phyloP scores from a whole-genome alignment of 1,140 invertebrate species.

The Vanessa tameamea region DNA sequence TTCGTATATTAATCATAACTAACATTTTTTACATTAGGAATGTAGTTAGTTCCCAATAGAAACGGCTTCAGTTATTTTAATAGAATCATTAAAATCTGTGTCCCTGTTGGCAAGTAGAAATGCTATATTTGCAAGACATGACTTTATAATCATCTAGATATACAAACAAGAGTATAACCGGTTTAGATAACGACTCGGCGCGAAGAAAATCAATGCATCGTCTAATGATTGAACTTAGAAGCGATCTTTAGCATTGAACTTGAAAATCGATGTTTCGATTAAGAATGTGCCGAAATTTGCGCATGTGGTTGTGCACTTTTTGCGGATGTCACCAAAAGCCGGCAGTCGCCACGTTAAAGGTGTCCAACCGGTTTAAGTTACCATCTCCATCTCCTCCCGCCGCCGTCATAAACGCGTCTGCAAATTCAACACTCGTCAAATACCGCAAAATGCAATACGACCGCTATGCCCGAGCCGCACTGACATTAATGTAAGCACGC shows the following conservation, averaged over 20 bases:
- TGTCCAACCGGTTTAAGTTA: conserved; percentile 75
- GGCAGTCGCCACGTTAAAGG: conserved; percentile 68
- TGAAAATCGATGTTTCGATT: conserved; percentile 58
- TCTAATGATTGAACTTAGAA: conserved; percentile 55
- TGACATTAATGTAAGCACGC: conserved; percentile 39
- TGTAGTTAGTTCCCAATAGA: conserved; percentile 11
- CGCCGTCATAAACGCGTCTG: conserved; percentile 71
- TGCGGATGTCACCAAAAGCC: conserved; percentile 75
- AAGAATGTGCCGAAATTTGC: conserved; percentile 56
- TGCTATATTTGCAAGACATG: conserved; percentile 48
- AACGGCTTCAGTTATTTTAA: conserved; percentile 41
- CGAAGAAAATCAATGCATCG: conserved; percentile 57
- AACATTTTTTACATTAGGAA: background rate
- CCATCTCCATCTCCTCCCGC: conserved; percentile 61
- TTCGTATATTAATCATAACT: conserved; percentile 6
- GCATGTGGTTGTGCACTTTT: conserved; percentile 70
- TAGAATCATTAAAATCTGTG: conserved; percentile 42
- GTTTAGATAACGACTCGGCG: conserved; percentile 54
- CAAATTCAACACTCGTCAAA: conserved; percentile 76
- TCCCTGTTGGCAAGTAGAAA: conserved; percentile 50
- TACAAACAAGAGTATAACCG: conserved; percentile 54
- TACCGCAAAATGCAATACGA: conserved; percentile 63
- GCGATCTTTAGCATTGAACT: conserved; percentile 50
- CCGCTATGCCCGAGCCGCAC: conserved; percentile 36
- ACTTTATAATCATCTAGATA: conserved; percentile 52